Conservation (phyloP, 30 jellyfish, hydroid and myxozoan species). For the Morbakka virulenta region DNA sequence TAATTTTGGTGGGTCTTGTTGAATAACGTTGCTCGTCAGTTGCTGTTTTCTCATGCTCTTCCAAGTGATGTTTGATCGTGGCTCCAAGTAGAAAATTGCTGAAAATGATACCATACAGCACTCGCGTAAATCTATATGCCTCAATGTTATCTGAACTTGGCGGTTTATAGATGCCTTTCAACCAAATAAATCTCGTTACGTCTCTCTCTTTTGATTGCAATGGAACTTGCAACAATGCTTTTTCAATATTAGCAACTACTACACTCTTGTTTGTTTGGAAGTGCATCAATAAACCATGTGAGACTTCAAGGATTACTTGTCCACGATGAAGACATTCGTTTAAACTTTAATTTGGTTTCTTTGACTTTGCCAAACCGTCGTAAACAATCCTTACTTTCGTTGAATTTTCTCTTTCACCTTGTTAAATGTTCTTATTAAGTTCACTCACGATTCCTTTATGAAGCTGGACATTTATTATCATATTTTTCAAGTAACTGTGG, state of each 20-base stretch:
- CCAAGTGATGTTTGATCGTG: slow-evolving; percentile 24
- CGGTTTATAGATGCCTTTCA: too few relatives aligned
- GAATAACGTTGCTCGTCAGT: too few relatives aligned
- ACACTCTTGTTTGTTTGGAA: slow-evolving; percentile 14
- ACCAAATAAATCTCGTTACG: too few relatives aligned
- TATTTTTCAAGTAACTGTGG: slow-evolving; percentile 3
- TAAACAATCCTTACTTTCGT: slow-evolving; percentile 26
- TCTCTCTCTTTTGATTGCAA: slow-evolving; percentile 30
- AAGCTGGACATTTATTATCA: slow-evolving; percentile 11
- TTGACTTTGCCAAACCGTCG: slow-evolving; percentile 30
- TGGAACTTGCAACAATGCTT: slow-evolving; percentile 23
- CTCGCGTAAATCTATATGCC: slow-evolving; percentile 24
- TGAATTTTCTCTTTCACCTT: slow-evolving; percentile 7
- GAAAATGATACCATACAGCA: slow-evolving; percentile 14
- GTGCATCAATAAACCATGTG: slow-evolving; percentile 10
- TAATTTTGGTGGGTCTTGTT: too few relatives aligned
- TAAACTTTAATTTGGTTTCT: neutral
- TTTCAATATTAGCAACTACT: slow-evolving; percentile 28
- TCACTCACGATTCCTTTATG: neutral
- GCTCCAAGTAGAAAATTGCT: slow-evolving; percentile 45
- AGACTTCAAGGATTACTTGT: slow-evolving; percentile 34
- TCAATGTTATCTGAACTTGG: slow-evolving; percentile 6
- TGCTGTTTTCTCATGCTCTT: too few relatives aligned
- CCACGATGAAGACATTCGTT: slow-evolving; percentile 26
- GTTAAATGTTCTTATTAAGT: neutral